Evolutionary conservation across 2,113 vertebrate genomes (phyloP).

Genomic region (Megaptera novaeangliae): DNA sequence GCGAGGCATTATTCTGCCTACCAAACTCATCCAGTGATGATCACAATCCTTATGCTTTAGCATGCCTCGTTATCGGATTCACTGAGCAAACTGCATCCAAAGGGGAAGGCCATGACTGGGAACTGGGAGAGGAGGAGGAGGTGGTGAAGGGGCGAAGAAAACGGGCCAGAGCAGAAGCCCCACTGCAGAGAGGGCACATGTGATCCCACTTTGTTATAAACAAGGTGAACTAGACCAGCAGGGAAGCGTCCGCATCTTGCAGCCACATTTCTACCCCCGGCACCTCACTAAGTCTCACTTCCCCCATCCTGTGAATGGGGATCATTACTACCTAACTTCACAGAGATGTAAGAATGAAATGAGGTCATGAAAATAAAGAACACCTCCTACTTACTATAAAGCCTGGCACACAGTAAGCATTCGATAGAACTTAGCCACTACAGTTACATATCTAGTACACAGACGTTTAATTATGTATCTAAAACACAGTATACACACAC

Average conservation of each 20-base stretch:
- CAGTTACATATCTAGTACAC: neutral
- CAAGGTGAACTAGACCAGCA: neutral
- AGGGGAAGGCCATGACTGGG: neutral
- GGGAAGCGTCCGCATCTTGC: neutral
- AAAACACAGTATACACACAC: neutral
- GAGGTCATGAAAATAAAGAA: conserved; percentile 11
- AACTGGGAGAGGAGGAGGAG: neutral
- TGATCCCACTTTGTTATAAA: neutral
- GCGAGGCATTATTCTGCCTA: neutral
- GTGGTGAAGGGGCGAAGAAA: neutral
- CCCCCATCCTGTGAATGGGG: neutral
- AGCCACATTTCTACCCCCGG: neutral
- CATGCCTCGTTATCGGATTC: neutral
- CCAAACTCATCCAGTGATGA: neutral
- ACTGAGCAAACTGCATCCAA: neutral
- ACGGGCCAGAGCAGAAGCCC: neutral
- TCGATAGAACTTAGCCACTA: neutral
- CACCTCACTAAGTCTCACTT: neutral
- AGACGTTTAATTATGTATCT: neutral
- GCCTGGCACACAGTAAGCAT: neutral
- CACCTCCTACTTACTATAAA: neutral
- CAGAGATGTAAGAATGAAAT: neutral
- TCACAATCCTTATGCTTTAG: neutral
- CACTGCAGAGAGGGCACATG: neutral
- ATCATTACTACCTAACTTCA: neutral